Evolutionary conservation across 1,140 invertebrate genomes (phyloP).

Genomic region (Trachymyrmex cornetzi): DNA sequence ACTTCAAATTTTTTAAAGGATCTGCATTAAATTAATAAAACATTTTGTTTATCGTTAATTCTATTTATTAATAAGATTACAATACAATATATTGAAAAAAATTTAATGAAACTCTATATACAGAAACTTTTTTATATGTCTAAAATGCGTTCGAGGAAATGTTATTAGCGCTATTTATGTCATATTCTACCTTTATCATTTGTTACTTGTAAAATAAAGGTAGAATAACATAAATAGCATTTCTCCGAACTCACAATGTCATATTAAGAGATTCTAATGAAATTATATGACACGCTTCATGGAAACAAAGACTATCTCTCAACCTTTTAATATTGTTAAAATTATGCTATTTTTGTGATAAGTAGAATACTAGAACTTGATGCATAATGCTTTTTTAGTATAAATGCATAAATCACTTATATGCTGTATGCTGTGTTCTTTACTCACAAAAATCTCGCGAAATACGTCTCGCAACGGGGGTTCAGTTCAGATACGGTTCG

Average conservation of each 20-base stretch:
- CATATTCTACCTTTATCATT: no score
- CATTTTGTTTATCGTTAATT: no score
- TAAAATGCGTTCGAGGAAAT: no score
- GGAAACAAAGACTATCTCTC: not conserved
- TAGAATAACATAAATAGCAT: no score
- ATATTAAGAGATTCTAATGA: not conserved
- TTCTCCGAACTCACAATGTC: no score
- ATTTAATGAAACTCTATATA: not conserved
- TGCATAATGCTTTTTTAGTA: not conserved
- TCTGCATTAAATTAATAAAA: no score
- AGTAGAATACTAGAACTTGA: not conserved
- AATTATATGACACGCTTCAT: not conserved
- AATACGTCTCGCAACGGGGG: slow-evolving; percentile 63
- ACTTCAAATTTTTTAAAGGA: no score
- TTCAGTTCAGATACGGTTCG: slow-evolving; percentile 70
- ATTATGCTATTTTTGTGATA: not conserved
- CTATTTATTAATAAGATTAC: not conserved
- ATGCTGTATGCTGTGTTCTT: not conserved
- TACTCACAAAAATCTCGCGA: slow-evolving; percentile 58
- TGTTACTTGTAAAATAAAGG: no score
- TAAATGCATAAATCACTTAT: slow-evolving; percentile 47
- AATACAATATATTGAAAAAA: not conserved
- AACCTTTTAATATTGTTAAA: slow-evolving; percentile 4
- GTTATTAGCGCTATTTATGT: no score
- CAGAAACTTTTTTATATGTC: not conserved